Conservation (phyloP, 2,113 vertebrate species). For the Chaetorhynchus papuensis region DNA sequence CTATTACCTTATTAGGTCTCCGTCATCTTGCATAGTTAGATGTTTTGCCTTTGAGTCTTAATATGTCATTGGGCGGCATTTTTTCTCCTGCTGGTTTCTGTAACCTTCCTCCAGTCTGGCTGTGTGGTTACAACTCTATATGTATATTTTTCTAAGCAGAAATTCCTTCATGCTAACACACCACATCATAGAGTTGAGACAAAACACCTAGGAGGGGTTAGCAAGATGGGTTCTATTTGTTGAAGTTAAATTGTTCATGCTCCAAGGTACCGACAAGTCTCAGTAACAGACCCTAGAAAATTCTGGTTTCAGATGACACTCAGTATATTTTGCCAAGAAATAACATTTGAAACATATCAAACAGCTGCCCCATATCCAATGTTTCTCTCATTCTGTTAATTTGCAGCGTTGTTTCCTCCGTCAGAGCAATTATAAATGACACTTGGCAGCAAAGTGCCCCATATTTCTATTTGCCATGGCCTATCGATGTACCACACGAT, state of each 20-base stretch:
- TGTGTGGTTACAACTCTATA: background rate
- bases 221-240: background rate
- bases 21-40: background rate
- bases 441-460: background rate
- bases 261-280: background rate
- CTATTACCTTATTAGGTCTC: background rate
- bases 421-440: background rate
- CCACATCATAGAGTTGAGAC: background rate
- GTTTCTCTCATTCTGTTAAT: background rate
- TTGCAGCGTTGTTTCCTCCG: background rate
- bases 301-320: background rate
- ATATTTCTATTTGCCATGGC: background rate
- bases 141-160: background rate
- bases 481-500: accelerated
- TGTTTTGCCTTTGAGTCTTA: background rate
- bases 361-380: background rate
- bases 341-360: background rate
- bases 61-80: background rate
- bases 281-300: background rate
- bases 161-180: background rate
- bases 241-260: background rate
- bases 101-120: background rate
- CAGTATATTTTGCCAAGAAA: background rate
- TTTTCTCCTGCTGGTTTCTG: background rate
- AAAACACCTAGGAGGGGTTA: background rate